These are phyloP conservation scores for Lutjanus campechanus DNA, from an alignment of 2,797 vertebrate genomes.

Conservation along the genomic window DNA sequence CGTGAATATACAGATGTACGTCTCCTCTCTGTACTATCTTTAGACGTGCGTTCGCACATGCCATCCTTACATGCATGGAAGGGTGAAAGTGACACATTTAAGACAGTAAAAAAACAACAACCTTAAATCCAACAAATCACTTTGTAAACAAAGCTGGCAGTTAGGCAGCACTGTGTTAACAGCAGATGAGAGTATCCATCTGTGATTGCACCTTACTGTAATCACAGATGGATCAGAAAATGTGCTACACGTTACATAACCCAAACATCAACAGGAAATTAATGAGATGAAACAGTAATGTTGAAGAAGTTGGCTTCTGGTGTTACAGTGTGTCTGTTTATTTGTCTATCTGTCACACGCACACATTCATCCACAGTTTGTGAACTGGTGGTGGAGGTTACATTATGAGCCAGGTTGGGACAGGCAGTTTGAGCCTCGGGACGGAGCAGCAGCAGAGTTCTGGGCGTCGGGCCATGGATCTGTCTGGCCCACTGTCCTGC, in stretches of 20 bases:
- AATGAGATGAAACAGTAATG: slow-evolving; percentile 9
- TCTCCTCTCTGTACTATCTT: slow-evolving; percentile 6
- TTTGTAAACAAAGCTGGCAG: slow-evolving; percentile 52
- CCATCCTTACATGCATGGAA: neutral
- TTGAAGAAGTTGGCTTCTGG: slow-evolving; percentile 9
- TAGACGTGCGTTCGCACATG: slow-evolving; percentile 26
- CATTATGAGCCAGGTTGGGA: slow-evolving; percentile 47
- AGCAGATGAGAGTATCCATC: slow-evolving; percentile 55
- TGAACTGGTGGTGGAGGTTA: slow-evolving; percentile 44
- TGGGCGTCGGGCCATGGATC: slow-evolving; percentile 71
- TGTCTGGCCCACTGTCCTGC: slow-evolving; percentile 62
- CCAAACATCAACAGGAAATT: slow-evolving; percentile 35
- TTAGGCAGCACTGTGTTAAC: slow-evolving; percentile 26
- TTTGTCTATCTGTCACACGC: neutral
- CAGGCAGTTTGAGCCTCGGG: slow-evolving; percentile 37
- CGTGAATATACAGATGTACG: neutral
- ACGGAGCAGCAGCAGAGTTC: slow-evolving; percentile 56
- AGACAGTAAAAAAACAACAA: slow-evolving; percentile 25
- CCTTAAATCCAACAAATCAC: slow-evolving; percentile 21
- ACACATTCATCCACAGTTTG: neutral
- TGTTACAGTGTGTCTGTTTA: neutral
- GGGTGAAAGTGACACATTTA: slow-evolving; percentile 31
- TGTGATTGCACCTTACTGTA: slow-evolving; percentile 52
- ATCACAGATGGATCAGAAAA: slow-evolving; percentile 58
- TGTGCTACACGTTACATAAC: slow-evolving; percentile 34